Evolutionary conservation across 2,113 vertebrate genomes (phyloP).

Genomic region (Ondatra zibethicus): DNA sequence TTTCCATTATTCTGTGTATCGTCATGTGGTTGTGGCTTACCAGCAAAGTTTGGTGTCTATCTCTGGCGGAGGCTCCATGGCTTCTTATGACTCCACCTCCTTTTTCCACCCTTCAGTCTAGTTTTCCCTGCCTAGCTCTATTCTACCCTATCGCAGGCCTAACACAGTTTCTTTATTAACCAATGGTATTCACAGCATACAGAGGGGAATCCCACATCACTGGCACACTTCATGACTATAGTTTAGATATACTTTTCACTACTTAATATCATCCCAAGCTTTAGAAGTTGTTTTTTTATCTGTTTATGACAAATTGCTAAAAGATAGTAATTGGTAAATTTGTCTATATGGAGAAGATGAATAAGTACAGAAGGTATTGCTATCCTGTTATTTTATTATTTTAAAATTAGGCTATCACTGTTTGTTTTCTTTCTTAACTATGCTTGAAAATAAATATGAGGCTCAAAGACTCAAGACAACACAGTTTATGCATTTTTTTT

Average conservation of each 20-base stretch:
- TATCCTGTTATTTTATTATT: background rate
- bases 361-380: background rate
- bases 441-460: background rate
- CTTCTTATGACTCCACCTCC: too few relatives aligned
- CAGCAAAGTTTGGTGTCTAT: too few relatives aligned
- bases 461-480: background rate
- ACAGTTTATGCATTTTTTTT: background rate
- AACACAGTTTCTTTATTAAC: too few relatives aligned
- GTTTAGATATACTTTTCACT: background rate
- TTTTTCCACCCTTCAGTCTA: too few relatives aligned
- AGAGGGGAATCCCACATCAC: too few relatives aligned
- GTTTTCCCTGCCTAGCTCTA: too few relatives aligned
- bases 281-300: background rate
- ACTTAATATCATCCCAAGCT: background rate
- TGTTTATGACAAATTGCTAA: background rate
- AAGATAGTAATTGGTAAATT: background rate
- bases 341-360: background rate
- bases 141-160: too few relatives aligned
- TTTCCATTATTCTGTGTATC: too few relatives aligned
- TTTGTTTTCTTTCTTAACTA: background rate
- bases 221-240: background rate
- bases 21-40: too few relatives aligned
- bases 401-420: background rate
- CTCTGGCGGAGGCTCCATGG: too few relatives aligned
- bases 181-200: too few relatives aligned